Evolutionary conservation across 2,888 invertebrate species (phyloP).

Genomic region (Merodon equestris): DNA sequence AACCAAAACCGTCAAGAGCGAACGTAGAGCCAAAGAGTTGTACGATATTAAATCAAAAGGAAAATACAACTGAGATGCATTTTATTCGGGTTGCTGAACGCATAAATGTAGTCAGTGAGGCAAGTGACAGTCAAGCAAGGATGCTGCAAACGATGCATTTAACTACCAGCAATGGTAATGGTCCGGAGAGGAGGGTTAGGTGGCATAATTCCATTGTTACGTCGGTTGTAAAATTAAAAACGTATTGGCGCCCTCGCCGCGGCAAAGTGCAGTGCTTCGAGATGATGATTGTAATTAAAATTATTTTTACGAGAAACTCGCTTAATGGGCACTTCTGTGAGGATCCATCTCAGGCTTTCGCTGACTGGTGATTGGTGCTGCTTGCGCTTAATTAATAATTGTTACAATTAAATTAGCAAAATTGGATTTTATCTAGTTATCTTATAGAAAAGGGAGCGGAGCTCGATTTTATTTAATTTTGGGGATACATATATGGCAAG

Average conservation of each 20-base stretch:
- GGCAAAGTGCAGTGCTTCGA: background rate
- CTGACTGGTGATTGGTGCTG: too few relatives aligned
- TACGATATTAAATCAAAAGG: slow-evolving; percentile 1
- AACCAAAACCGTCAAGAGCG: too few relatives aligned
- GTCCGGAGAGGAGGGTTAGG: too few relatives aligned
- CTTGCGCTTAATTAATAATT: background rate
- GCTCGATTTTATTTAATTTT: background rate
- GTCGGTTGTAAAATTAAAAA: background rate
- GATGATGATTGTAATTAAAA: background rate
- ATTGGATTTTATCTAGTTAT: background rate
- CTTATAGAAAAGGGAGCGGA: background rate
- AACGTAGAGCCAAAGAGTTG: too few relatives aligned
- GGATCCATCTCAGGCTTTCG: too few relatives aligned
- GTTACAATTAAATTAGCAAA: background rate
- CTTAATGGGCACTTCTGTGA: background rate
- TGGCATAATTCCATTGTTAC: background rate
- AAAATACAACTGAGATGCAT: background rate
- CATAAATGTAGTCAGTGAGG: background rate
- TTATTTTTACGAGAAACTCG: background rate
- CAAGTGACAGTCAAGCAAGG: too few relatives aligned
- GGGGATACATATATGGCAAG: too few relatives aligned
- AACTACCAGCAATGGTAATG: slow-evolving; percentile 1
- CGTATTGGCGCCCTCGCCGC: background rate
- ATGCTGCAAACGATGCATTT: background rate
- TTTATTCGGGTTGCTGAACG: background rate